phyloP scores from a whole-genome alignment of 2,888 invertebrate genomes.

The Sclerodermus sp. region DNA sequence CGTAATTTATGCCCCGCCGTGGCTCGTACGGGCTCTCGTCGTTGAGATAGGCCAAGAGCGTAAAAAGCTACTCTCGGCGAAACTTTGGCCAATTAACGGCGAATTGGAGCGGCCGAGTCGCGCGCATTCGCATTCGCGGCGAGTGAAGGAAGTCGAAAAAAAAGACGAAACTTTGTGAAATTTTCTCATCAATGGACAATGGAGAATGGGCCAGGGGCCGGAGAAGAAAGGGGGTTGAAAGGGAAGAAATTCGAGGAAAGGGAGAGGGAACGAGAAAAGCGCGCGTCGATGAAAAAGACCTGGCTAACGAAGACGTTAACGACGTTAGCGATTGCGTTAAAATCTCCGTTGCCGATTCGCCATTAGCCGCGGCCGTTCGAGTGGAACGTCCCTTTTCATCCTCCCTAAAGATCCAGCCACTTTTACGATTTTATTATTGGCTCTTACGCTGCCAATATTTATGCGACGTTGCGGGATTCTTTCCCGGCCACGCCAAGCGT shows the following conservation, averaged over 20 bases:
- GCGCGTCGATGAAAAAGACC: no score
- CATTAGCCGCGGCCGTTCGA: neutral
- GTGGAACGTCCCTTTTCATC: constrained; percentile 31
- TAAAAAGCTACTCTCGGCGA: constrained; percentile 38
- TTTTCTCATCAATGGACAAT: no score
- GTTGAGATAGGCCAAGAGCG: constrained; percentile 37
- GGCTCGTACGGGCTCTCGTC: constrained; percentile 36
- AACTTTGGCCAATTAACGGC: constrained; percentile 53
- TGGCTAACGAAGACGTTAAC: no score
- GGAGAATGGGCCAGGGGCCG: no score
- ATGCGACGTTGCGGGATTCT: constrained; percentile 36
- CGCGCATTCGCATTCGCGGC: constrained; percentile 7
- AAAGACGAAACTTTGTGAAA: no score
- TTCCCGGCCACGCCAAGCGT: constrained; percentile 27
- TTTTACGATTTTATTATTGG: constrained; percentile 47
- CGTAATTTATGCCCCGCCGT: constrained; percentile 44
- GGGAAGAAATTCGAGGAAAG: no score
- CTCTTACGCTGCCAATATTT: constrained; percentile 36
- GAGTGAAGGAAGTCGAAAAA: no score
- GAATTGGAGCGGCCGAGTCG: constrained; percentile 48
- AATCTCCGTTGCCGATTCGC: neutral
- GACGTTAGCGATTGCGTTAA: no score
- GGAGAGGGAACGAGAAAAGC: no score
- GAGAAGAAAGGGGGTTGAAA: no score
- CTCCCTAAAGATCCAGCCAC: constrained; percentile 23